Evolutionary conservation across 2,888 invertebrate species (phyloP).

Genomic region (Entomobrya multifasciata): DNA sequence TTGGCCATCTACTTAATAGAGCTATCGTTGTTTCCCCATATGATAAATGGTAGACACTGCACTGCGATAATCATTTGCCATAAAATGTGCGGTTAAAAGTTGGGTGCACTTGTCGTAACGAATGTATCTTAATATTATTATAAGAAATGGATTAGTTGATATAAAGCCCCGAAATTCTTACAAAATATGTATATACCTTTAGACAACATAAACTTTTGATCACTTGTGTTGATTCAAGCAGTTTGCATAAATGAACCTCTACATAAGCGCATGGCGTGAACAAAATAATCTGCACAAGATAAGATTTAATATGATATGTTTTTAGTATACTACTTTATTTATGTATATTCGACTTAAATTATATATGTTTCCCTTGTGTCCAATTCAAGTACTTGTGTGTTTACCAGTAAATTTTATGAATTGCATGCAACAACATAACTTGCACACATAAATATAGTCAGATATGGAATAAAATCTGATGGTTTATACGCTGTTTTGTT

Average conservation of each 20-base stretch:
- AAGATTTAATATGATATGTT: neutral
- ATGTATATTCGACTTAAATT: too few species aligned
- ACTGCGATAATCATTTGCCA: neutral
- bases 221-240: too few species aligned
- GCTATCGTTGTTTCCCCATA: too few species aligned
- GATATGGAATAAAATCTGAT: neutral
- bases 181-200: neutral
- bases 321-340: too few species aligned
- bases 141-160: neutral
- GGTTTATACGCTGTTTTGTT: neutral
- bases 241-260: too few species aligned
- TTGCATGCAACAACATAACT: neutral
- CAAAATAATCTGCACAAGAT: neutral
- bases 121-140: neutral
- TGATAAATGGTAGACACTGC: neutral
- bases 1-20: too few species aligned
- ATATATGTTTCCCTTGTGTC: neutral
- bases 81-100: neutral
- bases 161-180: too few species aligned
- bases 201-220: neutral
- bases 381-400: conserved; percentile 4
- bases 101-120: neutral
- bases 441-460: neutral
- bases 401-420: neutral
- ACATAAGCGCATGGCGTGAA: neutral